phyloP scores from a whole-genome alignment of 2,797 vertebrate species.

The Buphagus erythrorhynchus region DNA sequence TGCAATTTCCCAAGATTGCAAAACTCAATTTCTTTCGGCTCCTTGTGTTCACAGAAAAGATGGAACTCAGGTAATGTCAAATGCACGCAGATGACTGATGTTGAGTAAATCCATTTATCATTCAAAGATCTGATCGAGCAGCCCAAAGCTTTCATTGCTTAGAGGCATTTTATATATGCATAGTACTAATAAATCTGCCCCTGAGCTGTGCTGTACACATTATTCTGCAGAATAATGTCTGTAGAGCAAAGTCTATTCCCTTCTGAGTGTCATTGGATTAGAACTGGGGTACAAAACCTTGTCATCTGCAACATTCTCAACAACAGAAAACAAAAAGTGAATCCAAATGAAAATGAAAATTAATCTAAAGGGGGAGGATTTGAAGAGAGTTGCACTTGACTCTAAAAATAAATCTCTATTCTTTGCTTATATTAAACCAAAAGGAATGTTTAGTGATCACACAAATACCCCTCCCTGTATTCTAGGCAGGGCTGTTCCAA shows the following conservation, averaged over 20 bases:
- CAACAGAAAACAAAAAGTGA: not conserved
- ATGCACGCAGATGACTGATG: not conserved
- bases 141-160: not conserved
- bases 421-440: not conserved
- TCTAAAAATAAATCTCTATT: not conserved
- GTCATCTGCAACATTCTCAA: not conserved
- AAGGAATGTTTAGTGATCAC: not conserved
- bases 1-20: not conserved
- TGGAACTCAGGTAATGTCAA: conserved; percentile 24
- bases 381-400: not conserved
- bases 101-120: conserved; percentile 39
- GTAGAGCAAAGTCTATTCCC: not conserved
- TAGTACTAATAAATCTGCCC: not conserved
- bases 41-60: not conserved
- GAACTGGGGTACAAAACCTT: not conserved
- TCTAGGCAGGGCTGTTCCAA: not conserved
- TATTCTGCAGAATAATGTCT: not conserved
- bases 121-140: not conserved
- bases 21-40: not conserved
- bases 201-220: not conserved
- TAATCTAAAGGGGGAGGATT: not conserved
- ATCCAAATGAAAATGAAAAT: not conserved
- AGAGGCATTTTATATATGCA: not conserved
- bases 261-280: not conserved
- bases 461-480: not conserved